Percentiles rank a stretch among this genome's conserved stretches.
phyloP scores from a whole-genome alignment of 2,797 vertebrate species.

The Liasis olivaceus region DNA sequence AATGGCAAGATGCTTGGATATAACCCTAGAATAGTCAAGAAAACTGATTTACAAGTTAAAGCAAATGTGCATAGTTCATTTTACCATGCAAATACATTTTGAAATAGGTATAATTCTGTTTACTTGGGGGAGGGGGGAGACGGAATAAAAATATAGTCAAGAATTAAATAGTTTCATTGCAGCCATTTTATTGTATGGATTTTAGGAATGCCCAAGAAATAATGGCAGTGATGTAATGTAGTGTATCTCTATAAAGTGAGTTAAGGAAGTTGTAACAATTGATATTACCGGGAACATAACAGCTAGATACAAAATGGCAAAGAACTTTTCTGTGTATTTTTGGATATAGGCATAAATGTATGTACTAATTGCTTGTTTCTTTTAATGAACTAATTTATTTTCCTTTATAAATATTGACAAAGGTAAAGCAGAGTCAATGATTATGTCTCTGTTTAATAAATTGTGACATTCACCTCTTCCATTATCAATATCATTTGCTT shows the following conservation, averaged over 20 bases:
- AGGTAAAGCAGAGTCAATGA: slow-evolving; percentile 58
- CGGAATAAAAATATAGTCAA: slow-evolving; percentile 3
- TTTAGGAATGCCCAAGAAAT: neutral
- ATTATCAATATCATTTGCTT: slow-evolving; percentile 59
- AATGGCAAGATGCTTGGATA: neutral
- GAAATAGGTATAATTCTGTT: neutral
- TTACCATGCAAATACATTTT: neutral
- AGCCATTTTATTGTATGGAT: neutral
- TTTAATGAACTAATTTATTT: slow-evolving; percentile 57
- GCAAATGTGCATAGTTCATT: neutral
- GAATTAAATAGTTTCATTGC: neutral
- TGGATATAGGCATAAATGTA: slow-evolving; percentile 19
- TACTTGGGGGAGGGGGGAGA: neutral
- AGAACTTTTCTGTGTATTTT: neutral
- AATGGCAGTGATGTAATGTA: neutral
- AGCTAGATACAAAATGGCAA: neutral
- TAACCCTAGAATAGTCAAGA: neutral
- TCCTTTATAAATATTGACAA: slow-evolving; percentile 64
- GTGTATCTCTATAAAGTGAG: neutral
- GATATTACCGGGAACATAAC: neutral
- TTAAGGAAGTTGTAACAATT: neutral
- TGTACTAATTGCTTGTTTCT: slow-evolving; percentile 34
- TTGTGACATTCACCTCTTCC: slow-evolving; percentile 53
- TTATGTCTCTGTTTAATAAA: slow-evolving; percentile 64
- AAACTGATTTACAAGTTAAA: neutral